Percentiles rank a stretch among this genome's conserved stretches.
These are phyloP conservation scores for Trichoplusia ni DNA, from an alignment of 1,140 invertebrate genomes.

Conservation along the genomic window DNA sequence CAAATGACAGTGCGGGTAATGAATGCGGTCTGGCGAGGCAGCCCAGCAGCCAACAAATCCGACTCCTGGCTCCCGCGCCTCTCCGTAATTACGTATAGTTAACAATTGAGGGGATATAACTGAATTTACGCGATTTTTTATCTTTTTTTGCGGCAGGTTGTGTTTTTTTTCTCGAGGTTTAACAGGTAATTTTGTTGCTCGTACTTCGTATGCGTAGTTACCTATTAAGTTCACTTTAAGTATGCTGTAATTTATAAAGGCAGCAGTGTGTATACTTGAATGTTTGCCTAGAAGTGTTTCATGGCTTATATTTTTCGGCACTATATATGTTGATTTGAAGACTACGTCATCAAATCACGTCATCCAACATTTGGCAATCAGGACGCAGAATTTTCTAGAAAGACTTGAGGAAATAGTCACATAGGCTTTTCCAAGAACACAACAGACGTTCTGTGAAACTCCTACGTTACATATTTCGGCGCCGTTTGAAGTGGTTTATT, in stretches of 20 bases:
- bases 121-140: neutral
- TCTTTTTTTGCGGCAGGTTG: neutral
- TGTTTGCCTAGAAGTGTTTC: too few relatives aligned
- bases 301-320: too few relatives aligned
- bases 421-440: neutral
- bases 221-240: too few relatives aligned
- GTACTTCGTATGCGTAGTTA: neutral
- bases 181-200: neutral
- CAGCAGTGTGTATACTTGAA: too few relatives aligned
- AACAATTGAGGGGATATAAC: constrained; percentile 12
- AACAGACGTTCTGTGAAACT: neutral
- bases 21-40: neutral
- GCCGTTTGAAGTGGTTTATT: constrained; percentile 5
- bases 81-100: constrained; percentile 21
- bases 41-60: neutral
- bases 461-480: neutral
- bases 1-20: constrained; percentile 9
- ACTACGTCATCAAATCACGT: neutral
- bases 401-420: neutral
- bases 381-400: neutral
- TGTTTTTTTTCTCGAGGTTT: neutral
- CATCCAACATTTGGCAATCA: neutral
- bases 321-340: neutral
- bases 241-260: too few relatives aligned
- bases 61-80: neutral